phyloP scores from a whole-genome alignment of 2,797 vertebrate species.

The Syncerus caffer region DNA sequence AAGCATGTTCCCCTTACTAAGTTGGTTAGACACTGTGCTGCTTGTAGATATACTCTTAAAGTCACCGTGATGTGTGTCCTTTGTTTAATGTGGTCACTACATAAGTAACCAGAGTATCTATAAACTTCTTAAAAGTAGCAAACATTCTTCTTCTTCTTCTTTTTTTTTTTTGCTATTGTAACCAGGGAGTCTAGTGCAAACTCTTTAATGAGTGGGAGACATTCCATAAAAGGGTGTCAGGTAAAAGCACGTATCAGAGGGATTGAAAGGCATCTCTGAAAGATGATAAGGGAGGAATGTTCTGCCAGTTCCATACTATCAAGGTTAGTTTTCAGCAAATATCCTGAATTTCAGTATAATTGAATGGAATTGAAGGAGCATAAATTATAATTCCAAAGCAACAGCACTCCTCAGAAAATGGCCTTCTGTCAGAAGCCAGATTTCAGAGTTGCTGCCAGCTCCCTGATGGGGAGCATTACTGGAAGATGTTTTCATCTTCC shows the following conservation, averaged over 20 bases:
- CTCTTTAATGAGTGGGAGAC: neutral
- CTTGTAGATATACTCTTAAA: neutral
- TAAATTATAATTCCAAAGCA: constrained; percentile 53
- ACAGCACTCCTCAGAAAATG: constrained; percentile 20
- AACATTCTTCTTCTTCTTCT: neutral
- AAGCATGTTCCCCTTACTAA: neutral
- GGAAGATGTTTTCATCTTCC: constrained; percentile 44
- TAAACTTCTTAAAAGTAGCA: neutral
- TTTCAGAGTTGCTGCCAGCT: constrained; percentile 40
- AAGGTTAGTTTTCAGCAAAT: constrained; percentile 12
- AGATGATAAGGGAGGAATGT: neutral
- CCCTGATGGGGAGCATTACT: constrained; percentile 23
- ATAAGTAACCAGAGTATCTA: neutral
- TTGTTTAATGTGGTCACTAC: neutral
- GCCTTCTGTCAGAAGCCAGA: constrained; percentile 50
- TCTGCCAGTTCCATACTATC: neutral
- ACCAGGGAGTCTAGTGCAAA: neutral
- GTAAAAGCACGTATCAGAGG: neutral
- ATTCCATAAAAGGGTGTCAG: neutral
- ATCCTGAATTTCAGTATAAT: constrained; percentile 34
- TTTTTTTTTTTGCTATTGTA: neutral
- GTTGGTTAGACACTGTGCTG: neutral
- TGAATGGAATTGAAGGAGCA: constrained; percentile 7
- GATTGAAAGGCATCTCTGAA: neutral
- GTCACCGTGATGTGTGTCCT: neutral